Base-by-base conservation (phyloP, 2,888 invertebrate genomes). In the Tenthredo scrophulariae region DNA sequence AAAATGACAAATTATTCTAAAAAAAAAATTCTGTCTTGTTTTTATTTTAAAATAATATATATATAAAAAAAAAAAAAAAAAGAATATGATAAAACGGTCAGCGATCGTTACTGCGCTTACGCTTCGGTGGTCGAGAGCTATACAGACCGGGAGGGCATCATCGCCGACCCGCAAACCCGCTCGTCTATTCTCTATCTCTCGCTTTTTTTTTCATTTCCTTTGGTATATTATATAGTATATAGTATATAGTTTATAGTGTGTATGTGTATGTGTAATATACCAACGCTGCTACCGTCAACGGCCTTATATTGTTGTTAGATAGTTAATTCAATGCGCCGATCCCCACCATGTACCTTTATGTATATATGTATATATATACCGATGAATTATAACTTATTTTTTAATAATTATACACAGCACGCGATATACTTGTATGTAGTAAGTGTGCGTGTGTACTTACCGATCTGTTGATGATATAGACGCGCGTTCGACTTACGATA, bases 21-120 rank as follows among this genome's bases (percentile, higher is more conserved):
- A 29, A 29, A 29, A 29, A 29, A n/a, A n/a, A n/a, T n/a, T n/a
- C n/a, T n/a, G n/a, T n/a, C n/a, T n/a, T n/a, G n/a, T n/a, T n/a
- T n/a, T n/a, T n/a, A 33, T 33, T 33, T 4, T 33, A 46, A 4
- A n/a, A n/a, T n/a, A n/a, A n/a, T n/a, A n/a, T n/a, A n/a, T n/a
- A n/a, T n/a, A n/a, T n/a, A 75, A 18, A 29, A 75, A 3, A 9
- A 18, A 75, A 46, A 0, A 26, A 46, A 75, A 10, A 46, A 15
- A 75, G 7, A 50, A 22, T 15, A 43, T 33, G 29, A 29, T 74
- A 43, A 43, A 74, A 40, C 33, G 89, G 90, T 91, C 92, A 91
- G 92, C 92, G 92, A 92, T 93, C 92, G 92, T 93, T 93, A 93
- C 93, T 92, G 92, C 90, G 91, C 91, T 91, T 92, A 93, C 92